phyloP scores from a whole-genome alignment of 2,888 invertebrate genomes.

The Eupithecia inturbata region DNA sequence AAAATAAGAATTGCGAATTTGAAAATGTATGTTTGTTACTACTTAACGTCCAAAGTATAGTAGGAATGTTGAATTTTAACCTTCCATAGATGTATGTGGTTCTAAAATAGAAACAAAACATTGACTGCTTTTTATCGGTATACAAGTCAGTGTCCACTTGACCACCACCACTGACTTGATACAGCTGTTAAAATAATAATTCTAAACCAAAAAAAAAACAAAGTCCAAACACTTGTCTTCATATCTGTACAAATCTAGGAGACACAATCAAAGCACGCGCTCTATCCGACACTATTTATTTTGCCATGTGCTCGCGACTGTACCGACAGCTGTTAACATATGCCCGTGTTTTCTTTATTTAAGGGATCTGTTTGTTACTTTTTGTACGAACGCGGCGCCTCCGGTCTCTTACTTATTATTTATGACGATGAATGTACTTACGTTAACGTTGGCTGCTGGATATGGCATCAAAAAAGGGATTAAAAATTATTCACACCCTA shows the following conservation, averaged over 20 bases:
- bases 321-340: slow-evolving; percentile 80
- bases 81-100: too few species aligned
- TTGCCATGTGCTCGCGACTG: slow-evolving; percentile 34
- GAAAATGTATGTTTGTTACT: too few species aligned
- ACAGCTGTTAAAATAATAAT: neutral
- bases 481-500: neutral
- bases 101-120: too few species aligned
- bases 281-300: slow-evolving; percentile 39
- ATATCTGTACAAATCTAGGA: neutral
- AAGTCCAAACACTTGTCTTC: neutral
- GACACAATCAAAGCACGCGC: slow-evolving; percentile 19
- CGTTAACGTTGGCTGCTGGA: slow-evolving; percentile 40
- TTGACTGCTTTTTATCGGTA: neutral
- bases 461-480: neutral
- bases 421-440: slow-evolving; percentile 75
- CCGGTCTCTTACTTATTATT: slow-evolving; percentile 82
- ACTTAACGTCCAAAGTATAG: too few species aligned
- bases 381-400: slow-evolving; percentile 81
- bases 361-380: slow-evolving; percentile 83
- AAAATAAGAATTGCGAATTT: too few species aligned
- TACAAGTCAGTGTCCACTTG: neutral
- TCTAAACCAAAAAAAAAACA: neutral
- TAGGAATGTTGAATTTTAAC: too few species aligned
- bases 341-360: slow-evolving; percentile 83
- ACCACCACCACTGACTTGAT: neutral